Base-by-base conservation (phyloP, 2,888 invertebrate species). In the Amorpha juglandis region DNA sequence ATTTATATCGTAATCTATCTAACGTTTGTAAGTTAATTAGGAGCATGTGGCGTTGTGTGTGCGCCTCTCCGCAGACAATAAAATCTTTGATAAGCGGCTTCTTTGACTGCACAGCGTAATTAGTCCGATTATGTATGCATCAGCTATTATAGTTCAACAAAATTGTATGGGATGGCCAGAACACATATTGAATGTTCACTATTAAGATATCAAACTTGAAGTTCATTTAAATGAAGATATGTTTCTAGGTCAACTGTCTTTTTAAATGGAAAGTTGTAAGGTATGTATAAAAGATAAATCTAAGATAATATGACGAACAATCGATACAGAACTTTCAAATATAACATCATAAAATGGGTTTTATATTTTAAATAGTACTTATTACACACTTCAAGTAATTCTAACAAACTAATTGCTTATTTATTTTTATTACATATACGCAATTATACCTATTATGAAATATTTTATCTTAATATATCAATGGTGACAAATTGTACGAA, bases 21-120 rank as follows among this genome's bases (percentile, higher is more conserved):
- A 47, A 74, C 74, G 72, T 78, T 83, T 87, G 80, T 85, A 83
- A 88, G 86, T 87, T 90, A 91, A 92, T 91, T 89, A 88, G 78
- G 78, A 85, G 75, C 86, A 79, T 86, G 84, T 81, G 83, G 78
- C 75, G 77, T 75, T 81, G 79, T 82, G 84, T 80, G 80, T 74
- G 79, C 79, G 82, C 81, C 77, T 80, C 78, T 78, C 71, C 62
- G 68, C 75, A 78, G 71, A 91, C 92, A 92, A 91, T 86, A 79
- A 80, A 80, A 72, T 79, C 87, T 87, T 90, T 90, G 83, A 86
- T 82, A 73, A 75, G 84, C 90, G 89, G 87, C 74, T 74, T 84
- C 84, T 91, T 91, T 91, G 90, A 87, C 75, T 70, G 70, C 71
- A 74, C 70, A 66, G 70, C 76, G 74, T 82, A 82, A 84, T 84